Evolutionary conservation across 2,797 vertebrate species (phyloP).

Genomic region (Pelodytes ibericus): DNA sequence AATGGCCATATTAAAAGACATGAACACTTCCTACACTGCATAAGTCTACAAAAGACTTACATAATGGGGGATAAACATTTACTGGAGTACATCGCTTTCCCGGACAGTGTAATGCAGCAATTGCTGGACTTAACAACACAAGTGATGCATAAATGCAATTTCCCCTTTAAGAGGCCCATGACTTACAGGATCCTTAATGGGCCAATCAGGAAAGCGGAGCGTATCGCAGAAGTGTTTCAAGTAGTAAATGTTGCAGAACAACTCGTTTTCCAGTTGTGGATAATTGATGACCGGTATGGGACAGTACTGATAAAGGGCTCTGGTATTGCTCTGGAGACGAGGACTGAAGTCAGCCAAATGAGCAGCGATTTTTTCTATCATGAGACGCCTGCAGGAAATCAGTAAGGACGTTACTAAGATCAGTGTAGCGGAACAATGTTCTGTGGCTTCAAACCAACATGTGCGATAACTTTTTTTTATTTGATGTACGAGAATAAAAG

Average conservation of each 20-base stretch:
- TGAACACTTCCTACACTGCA: no score
- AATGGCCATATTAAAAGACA: no score
- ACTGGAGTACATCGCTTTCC: neutral
- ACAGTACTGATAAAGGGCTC: slow-evolving; percentile 97
- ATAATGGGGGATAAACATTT: neutral
- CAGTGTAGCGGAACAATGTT: no score
- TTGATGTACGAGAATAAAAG: no score
- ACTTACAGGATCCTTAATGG: slow-evolving; percentile 93
- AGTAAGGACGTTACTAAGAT: no score
- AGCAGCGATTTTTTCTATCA: slow-evolving; percentile 98
- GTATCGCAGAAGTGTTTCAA: slow-evolving; percentile 97
- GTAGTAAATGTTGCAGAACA: slow-evolving; percentile 99
- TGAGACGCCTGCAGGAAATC: slow-evolving; percentile 82
- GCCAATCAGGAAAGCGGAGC: slow-evolving; percentile 92
- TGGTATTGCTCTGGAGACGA: slow-evolving; percentile 95
- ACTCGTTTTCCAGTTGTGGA: slow-evolving; percentile 94
- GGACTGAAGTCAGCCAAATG: slow-evolving; percentile 97
- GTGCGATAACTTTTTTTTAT: no score
- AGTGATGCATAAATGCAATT: neutral
- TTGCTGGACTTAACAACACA: neutral
- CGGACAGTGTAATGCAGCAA: neutral
- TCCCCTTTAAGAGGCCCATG: neutral
- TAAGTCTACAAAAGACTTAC: no score
- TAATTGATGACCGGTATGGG: slow-evolving; percentile 95
- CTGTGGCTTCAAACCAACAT: no score